A percentile compares a stretch with the other conserved stretches of the same genome.
phyloP scores from a whole-genome alignment of 92 coral and sea anemone species.

The Siderastrea siderea region DNA sequence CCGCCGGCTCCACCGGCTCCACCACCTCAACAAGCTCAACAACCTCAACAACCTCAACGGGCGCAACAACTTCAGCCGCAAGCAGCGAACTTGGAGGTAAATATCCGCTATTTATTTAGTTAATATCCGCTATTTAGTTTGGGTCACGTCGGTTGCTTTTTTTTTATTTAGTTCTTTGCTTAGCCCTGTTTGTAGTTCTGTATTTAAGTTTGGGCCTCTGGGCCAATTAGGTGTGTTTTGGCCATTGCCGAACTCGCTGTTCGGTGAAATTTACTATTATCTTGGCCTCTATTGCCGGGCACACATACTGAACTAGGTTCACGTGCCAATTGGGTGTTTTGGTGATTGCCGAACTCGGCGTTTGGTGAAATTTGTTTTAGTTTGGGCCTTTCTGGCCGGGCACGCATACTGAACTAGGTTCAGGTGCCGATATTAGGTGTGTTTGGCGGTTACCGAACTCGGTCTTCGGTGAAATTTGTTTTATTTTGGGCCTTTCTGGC shows the following conservation, averaged over 20 bases:
- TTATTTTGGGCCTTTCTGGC: conserved; percentile 26
- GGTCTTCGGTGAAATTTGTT: neutral
- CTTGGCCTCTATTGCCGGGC: conserved; percentile 3
- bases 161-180: neutral
- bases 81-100: conserved; percentile 21
- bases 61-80: conserved; percentile 22
- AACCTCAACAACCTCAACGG: neutral
- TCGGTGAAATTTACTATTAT: neutral
- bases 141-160: too few relatives aligned
- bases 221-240: too few relatives aligned
- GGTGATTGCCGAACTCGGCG: neutral
- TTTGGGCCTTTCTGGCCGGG: conserved; percentile 11
- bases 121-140: too few relatives aligned
- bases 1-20: conserved; percentile 16
- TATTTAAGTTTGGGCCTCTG: too few relatives aligned
- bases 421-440: conserved; percentile 10
- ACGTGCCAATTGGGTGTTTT: conserved; percentile 2
- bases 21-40: conserved; percentile 12
- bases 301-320: neutral
- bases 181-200: conserved; percentile 8
- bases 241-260: too few relatives aligned
- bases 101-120: neutral
- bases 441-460: conserved; percentile 3
- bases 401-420: conserved; percentile 11
- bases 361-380: conserved; percentile 6